Percentiles rank a stretch among this genome's conserved stretches.
Conservation (phyloP, 2,113 vertebrate genomes). For the Entelurus aequoreus region DNA sequence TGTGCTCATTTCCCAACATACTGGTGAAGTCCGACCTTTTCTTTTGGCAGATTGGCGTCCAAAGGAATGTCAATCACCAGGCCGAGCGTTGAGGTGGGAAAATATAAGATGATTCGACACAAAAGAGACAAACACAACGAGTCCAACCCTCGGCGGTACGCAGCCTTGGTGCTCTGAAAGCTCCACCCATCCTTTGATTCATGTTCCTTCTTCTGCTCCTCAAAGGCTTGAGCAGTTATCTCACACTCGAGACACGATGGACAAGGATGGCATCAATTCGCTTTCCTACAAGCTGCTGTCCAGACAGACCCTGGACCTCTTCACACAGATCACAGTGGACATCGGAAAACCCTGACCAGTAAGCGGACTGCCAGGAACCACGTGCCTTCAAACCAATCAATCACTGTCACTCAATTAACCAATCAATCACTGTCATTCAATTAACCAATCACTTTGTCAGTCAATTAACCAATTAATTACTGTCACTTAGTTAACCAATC, state of each 20-base stretch:
- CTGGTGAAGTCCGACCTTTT: background rate
- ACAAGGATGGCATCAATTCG: conserved; percentile 83
- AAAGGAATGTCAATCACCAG: conserved; percentile 90
- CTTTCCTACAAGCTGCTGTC: conserved; percentile 79
- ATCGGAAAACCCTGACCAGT: conserved; percentile 73
- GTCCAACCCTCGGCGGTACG: conserved; percentile 87
- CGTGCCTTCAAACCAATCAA: too few species aligned
- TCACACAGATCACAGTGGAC: conserved; percentile 87
- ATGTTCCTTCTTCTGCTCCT: background rate
- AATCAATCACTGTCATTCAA: background rate
- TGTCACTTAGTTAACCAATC: too few species aligned
- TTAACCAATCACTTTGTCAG: too few species aligned
- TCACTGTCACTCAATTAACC: background rate
- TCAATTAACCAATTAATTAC: too few species aligned
- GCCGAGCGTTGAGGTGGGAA: conserved; percentile 79
- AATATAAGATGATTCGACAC: conserved; percentile 92
- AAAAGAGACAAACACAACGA: conserved; percentile 85
- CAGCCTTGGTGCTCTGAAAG: too few species aligned
- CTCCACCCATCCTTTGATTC: too few species aligned
- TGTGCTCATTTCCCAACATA: too few species aligned
- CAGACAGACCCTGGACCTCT: conserved; percentile 75
- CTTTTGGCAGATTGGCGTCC: conserved; percentile 72
- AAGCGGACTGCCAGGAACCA: too few species aligned
- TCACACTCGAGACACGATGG: conserved; percentile 90
- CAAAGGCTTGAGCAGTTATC: conserved; percentile 83